phyloP scores from a whole-genome alignment of 2,797 vertebrate species.

The Saxicola maurus region DNA sequence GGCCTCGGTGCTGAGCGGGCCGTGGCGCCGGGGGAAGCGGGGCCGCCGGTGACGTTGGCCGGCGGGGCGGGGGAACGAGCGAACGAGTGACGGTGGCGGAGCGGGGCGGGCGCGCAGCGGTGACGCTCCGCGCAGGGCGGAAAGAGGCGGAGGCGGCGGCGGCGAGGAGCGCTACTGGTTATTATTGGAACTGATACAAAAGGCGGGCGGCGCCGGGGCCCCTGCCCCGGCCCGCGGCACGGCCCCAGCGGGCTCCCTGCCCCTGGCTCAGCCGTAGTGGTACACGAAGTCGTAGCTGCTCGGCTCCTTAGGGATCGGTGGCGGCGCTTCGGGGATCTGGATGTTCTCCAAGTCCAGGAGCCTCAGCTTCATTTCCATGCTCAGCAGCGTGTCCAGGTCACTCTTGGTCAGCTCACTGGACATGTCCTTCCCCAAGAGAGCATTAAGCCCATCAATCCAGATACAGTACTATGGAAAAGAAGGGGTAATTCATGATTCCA shows the following conservation, averaged over 20 bases:
- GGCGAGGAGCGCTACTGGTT: background rate
- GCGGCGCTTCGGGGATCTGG: constrained; percentile 92
- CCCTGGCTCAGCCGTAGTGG: constrained; percentile 86
- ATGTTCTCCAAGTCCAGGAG: constrained; percentile 97
- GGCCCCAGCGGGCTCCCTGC: background rate
- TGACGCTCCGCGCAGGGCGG: background rate
- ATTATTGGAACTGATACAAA: constrained; percentile 25
- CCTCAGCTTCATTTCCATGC: constrained; percentile 99
- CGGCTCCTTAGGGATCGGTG: constrained; percentile 95
- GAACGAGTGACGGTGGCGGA: background rate
- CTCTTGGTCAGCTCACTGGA: constrained; percentile 94
- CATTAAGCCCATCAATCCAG: constrained; percentile 95
- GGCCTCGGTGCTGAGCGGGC: background rate
- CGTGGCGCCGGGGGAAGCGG: background rate
- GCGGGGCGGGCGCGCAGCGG: background rate
- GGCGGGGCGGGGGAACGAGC: background rate
- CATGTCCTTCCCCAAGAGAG: constrained; percentile 95
- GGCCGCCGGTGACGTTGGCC: background rate
- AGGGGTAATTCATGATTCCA: background rate
- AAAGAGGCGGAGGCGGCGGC: background rate
- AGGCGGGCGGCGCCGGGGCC: background rate
- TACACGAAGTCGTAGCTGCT: constrained; percentile 98
- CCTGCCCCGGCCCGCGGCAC: background rate
- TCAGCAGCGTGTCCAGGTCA: constrained; percentile 95
- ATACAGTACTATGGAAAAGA: constrained; percentile 86